Evolutionary conservation across 2,113 vertebrate species (phyloP), one percentile per base, ranked within the genome.

Genomic region (Loxodonta africana): DNA sequence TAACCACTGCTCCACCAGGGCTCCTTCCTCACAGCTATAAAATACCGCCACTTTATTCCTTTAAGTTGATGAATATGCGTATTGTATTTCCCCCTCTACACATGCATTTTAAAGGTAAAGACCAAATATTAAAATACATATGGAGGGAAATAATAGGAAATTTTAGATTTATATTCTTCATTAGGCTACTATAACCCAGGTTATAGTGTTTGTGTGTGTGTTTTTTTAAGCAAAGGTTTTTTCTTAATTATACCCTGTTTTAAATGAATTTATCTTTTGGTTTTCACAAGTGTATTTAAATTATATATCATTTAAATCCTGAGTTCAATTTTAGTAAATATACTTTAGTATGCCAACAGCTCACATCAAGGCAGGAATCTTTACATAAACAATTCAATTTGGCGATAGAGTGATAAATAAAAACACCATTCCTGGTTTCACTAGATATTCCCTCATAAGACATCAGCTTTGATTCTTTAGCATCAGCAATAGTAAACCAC

Each of bases 281-380:
- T 87, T 94, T 74, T 96, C 28, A 93, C 10, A 89, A 78, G 51
- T 95, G 23, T 78, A 51, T 77, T 80, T 94, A 96, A 96, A 89
- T 80, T 57, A 78, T 37, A 81, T 92, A 44, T 85, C 60, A 82
- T 86, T 96, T 76, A 92, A 67, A 93, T 86, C 63, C 60, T 30
- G 21, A n/a, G 65, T 86, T 86, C 62, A 67, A 44, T 83, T 92
- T 96, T 21, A 84, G 63, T 63, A 65, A 96, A 92, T 89, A 60
- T 69, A 65, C 46, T 65, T 65, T 71, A 83, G 87, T 63, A 77
- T 63, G 23, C 76, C 69, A 62, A 69, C 44, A 77, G 51, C 48
- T 82, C 60, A 67, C 12, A 25, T 90, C 44, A 48, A 94, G 71
- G 48, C 33, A 37, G 25, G 83, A 78, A 78, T 96, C 20, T 67